These are phyloP conservation scores for Creontiades dilutus DNA, from an alignment of 2,888 invertebrate species.

Conservation along the genomic window DNA sequence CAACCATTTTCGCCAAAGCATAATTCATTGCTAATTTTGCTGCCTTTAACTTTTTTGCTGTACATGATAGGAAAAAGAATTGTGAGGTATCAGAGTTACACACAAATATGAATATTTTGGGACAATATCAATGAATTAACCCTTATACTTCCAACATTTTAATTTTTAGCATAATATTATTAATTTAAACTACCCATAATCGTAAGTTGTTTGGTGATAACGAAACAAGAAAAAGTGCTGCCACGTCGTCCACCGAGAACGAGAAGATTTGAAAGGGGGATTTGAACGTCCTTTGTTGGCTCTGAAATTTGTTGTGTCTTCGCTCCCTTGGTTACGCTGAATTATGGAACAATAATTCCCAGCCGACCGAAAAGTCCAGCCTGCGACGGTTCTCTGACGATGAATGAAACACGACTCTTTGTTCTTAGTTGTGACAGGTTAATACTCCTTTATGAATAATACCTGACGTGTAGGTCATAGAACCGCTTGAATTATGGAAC, in stretches of 20 bases:
- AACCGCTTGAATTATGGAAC: neutral
- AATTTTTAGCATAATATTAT: too few relatives aligned
- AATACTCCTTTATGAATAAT: neutral
- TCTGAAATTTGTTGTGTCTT: neutral
- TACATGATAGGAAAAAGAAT: too few relatives aligned
- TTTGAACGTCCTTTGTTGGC: neutral
- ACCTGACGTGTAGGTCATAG: neutral
- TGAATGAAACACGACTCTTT: constrained; percentile 14
- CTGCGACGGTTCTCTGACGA: neutral
- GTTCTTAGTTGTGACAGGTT: constrained; percentile 10
- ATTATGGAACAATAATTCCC: constrained; percentile 7
- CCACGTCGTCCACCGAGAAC: neutral
- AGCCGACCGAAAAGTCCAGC: constrained; percentile 1
- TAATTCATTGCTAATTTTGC: too few relatives aligned
- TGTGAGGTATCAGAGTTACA: too few relatives aligned
- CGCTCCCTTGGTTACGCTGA: neutral
- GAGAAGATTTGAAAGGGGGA: neutral
- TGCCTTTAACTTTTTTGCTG: too few relatives aligned
- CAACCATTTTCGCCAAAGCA: too few relatives aligned
- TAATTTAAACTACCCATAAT: too few relatives aligned
- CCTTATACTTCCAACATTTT: too few relatives aligned
- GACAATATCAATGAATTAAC: too few relatives aligned
- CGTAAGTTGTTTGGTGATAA: too few relatives aligned
- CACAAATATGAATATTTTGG: too few relatives aligned
- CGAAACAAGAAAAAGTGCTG: too few relatives aligned